These are phyloP conservation scores for Solenodon paradoxus DNA, from an alignment of 2,113 vertebrate species.

Conservation along the genomic window DNA sequence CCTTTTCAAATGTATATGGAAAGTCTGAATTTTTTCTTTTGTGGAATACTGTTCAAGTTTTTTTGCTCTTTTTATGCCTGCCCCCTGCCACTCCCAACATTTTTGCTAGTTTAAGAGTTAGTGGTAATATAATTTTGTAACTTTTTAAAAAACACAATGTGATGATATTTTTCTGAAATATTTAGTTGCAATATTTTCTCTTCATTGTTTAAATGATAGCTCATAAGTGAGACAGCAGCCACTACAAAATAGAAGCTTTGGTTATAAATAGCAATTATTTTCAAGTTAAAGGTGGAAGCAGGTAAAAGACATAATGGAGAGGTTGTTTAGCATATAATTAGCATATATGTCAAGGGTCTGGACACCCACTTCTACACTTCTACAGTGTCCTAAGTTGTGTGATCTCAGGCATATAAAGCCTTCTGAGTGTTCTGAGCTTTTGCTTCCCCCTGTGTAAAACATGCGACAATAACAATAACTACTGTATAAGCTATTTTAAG, in stretches of 20 bases:
- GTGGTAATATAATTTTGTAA: neutral
- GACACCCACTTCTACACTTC: neutral
- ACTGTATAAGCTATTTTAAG: neutral
- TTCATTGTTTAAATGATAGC: neutral
- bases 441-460: neutral
- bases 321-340: neutral
- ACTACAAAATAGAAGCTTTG: neutral
- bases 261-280: neutral
- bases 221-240: neutral
- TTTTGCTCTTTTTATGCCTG: neutral
- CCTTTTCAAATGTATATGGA: neutral
- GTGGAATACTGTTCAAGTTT: neutral
- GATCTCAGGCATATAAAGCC: neutral
- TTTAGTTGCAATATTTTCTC: neutral
- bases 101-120: neutral
- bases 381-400: neutral
- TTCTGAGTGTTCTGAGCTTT: neutral
- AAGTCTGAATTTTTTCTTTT: neutral
- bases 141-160: neutral
- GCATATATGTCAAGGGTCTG: neutral
- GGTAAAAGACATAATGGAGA: neutral
- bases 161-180: neutral
- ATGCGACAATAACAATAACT: neutral
- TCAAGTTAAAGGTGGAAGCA: neutral
- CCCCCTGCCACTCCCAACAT: neutral